Evolutionary conservation across 30 jellyfish, hydroid and myxozoan species (phyloP), one percentile per base, ranked within the genome.

Genomic region (Hydractinia symbiolongicarpus): DNA sequence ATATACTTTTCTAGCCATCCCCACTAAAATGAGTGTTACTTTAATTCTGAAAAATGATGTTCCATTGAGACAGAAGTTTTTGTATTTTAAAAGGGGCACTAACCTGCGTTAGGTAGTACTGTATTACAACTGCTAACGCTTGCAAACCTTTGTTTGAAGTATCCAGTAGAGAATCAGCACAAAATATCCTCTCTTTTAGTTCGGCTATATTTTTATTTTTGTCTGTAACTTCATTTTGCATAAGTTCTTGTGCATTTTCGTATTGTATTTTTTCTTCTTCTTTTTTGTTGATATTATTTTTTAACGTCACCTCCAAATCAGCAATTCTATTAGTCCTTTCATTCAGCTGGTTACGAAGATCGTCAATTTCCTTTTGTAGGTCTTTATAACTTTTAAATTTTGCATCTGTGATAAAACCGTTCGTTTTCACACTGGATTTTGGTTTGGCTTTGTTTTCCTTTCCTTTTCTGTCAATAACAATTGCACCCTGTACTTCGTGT

Each of bases 101-200:
- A 73, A 91, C 98, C 94, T 74, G 83, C 21, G 57, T 50, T 13
- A 86, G 70, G 60, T 86, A 85, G 61, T 82, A 90, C 73, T 83
- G 84, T 67, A 91, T 61, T n/a, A 82, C 92, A 73, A 91, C 79
- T n/a, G 85, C 74, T 50, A 91, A 80, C 50, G 95, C 98, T 73
- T 82, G 93, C 83, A 86, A 50, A 44, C 91, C 95, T 9, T 61
- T 44, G 70, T 79, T 74, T 58, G 94, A 81, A 67, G 86, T 72
- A 4, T 77, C 64, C 7, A 76, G 60, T 85, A 53, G 66, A 62
- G 8, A 55, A 50, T 11, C 53, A 49, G 62, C 9, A 60, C 21
- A 6, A 13, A n/a, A 9, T 6, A 67, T 40, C 40, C 52, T 55
- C 30, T 61, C 83, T 40, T 53, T 44, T 57, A 67, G 15, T 44